These are phyloP conservation scores for Cervus canadensis DNA, from an alignment of 2,113 vertebrate genomes.

Conservation along the genomic window DNA sequence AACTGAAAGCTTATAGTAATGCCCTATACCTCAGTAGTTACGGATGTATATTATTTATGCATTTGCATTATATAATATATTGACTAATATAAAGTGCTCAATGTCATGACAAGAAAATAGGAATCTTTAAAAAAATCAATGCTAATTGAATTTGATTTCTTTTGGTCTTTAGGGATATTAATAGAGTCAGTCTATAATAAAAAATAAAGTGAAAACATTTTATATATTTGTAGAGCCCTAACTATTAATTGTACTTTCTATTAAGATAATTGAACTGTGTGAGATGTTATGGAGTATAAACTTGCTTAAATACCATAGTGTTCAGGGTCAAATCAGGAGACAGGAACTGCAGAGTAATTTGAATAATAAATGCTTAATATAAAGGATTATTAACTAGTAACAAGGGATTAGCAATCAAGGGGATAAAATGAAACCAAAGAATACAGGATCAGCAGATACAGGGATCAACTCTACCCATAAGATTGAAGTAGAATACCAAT, in stretches of 20 bases:
- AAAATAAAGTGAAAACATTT: not conserved
- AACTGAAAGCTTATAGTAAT: not conserved
- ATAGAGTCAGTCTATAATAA: not conserved
- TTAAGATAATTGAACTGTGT: not conserved
- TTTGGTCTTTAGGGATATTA: not conserved
- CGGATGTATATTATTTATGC: not conserved
- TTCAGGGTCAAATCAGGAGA: not conserved
- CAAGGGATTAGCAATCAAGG: not conserved
- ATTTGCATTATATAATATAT: not conserved
- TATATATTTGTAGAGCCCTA: not conserved
- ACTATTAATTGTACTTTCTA: conserved; percentile 11
- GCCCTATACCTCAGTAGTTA: not conserved
- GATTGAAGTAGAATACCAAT: not conserved
- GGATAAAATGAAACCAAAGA: not conserved
- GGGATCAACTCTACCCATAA: not conserved
- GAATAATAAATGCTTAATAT: not conserved
- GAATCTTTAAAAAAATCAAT: not conserved
- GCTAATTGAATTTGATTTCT: not conserved
- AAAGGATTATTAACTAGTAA: not conserved
- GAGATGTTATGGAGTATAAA: not conserved
- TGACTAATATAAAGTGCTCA: not conserved
- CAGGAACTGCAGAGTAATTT: not conserved
- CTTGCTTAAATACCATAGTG: not conserved
- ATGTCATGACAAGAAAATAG: not conserved
- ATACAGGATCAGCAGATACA: not conserved